Evolutionary conservation across 2,113 vertebrate genomes (phyloP).

Genomic region (Thamnaconus septentrionalis): DNA sequence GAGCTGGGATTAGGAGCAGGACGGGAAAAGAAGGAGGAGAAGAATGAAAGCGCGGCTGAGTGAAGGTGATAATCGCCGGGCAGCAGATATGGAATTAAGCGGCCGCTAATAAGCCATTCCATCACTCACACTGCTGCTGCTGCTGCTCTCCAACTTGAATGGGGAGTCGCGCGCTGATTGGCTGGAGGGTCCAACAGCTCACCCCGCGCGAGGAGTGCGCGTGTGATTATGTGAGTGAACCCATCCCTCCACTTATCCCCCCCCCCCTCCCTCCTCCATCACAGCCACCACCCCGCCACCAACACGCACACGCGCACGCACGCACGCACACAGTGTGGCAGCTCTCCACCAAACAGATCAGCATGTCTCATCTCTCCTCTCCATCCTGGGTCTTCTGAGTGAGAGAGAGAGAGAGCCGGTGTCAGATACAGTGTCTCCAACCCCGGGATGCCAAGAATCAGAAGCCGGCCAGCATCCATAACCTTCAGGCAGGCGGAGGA

Average conservation of each 20-base stretch:
- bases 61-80: conserved; percentile 47
- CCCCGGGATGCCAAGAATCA: no score
- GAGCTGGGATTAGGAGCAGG: no score
- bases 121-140: conserved; percentile 35
- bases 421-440: not conserved
- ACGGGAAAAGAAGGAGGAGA: conserved; percentile 2
- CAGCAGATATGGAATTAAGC: conserved; percentile 49
- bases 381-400: not conserved
- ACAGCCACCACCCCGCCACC: conserved; percentile 53
- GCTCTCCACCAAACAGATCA: conserved; percentile 11
- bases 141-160: conserved; percentile 43
- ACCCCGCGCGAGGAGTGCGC: conserved; percentile 2
- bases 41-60: conserved; percentile 31
- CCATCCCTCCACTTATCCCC: conserved; percentile 34
- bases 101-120: conserved; percentile 38
- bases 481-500: not conserved
- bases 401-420: not conserved
- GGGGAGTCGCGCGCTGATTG: conserved; percentile 38
- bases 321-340: not conserved
- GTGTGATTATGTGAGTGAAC: conserved; percentile 11
- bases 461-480: not conserved
- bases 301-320: conserved; percentile 4
- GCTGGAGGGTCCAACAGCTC: conserved; percentile 41
- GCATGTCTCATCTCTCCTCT: not conserved
- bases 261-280: conserved; percentile 5